Base-by-base conservation (phyloP, 2,888 invertebrate species). In the Chaitophorus viminalis region DNA sequence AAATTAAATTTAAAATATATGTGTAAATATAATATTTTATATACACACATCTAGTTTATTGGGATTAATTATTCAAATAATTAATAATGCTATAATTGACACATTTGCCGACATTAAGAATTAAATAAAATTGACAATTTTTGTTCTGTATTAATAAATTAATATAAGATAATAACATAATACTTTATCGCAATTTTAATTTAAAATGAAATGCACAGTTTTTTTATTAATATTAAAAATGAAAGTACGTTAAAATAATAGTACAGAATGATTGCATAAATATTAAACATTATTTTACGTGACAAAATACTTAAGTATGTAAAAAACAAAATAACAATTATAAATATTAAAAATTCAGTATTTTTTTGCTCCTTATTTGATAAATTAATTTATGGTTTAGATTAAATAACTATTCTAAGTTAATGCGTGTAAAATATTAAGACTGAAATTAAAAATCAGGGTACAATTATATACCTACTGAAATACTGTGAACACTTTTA, bases 71-170 rank as follows among this genome's bases (percentile, higher is more conserved):
- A 8, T 31, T 31, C 29, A 70, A 31, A 77, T 77, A 77, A 54
- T 54, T 54, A 54, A 77, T 25, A 31, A n/a, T 25, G 29, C 31
- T 31, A 77, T 77, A 77, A 77, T 77, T 77, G 77, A 77, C 77
- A 54, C 29, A 77, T 31, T 76, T 77, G 31, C 29, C 18, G 52
- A 77, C 54, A 52, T 33, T 1, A 54, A 54, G 14, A 6, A 77
- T 14, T 11, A 77, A 54, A 77, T 77, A 11, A 77, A 77, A 77
- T 77, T 77, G 77, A 77, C 77, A 75, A 75, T n/a, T 75, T 46
- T 75, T 39, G 11, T 52, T 52, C 11, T 52, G 11, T 17, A 21
- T 21, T 6, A 60, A 60, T 60, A 25, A n/a, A n/a, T n/a, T n/a
- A n/a, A n/a, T 25, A 21, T 21, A 60, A 60, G 6, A 60, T 60